These are phyloP conservation scores for Ophioninae sp. DNA, from an alignment of 2,888 invertebrate species.

Conservation along the genomic window DNA sequence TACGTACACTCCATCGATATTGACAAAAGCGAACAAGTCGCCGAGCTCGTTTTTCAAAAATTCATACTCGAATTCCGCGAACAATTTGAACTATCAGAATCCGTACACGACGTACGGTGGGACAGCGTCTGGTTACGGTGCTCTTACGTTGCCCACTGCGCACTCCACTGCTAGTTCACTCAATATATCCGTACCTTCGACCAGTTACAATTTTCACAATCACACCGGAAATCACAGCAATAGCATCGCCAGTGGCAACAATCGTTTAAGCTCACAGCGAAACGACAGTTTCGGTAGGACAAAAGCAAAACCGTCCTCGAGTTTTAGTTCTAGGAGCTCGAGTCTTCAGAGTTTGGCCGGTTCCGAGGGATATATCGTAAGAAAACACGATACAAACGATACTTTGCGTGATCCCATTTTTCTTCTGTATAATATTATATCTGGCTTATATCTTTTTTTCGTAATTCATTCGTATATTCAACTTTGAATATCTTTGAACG, in stretches of 20 bases:
- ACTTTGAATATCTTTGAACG: too few species aligned
- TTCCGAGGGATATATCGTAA: constrained; percentile 94
- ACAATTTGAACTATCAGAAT: constrained; percentile 81
- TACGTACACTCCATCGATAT: constrained; percentile 71
- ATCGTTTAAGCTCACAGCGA: constrained; percentile 70
- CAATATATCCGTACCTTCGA: constrained; percentile 83
- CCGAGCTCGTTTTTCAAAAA: constrained; percentile 72
- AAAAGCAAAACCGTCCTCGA: constrained; percentile 71
- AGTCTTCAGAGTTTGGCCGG: constrained; percentile 80
- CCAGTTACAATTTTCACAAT: constrained; percentile 72
- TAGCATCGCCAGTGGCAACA: constrained; percentile 62
- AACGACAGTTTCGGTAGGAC: constrained; percentile 75
- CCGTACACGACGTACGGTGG: constrained; percentile 84
- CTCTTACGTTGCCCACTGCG: constrained; percentile 84
- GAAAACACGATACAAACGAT: constrained; percentile 73
- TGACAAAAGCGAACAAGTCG: constrained; percentile 69
- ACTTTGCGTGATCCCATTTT: neutral
- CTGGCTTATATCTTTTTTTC: constrained; percentile 4
- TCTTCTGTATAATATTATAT: constrained; percentile 37
- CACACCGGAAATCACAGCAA: constrained; percentile 62
- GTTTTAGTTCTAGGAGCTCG: constrained; percentile 77
- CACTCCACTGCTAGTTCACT: constrained; percentile 83
- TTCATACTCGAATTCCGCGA: constrained; percentile 78
- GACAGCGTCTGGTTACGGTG: constrained; percentile 86
- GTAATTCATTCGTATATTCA: neutral